phyloP scores from a whole-genome alignment of 2,113 vertebrate genomes.

The Anser brachyrhynchus region DNA sequence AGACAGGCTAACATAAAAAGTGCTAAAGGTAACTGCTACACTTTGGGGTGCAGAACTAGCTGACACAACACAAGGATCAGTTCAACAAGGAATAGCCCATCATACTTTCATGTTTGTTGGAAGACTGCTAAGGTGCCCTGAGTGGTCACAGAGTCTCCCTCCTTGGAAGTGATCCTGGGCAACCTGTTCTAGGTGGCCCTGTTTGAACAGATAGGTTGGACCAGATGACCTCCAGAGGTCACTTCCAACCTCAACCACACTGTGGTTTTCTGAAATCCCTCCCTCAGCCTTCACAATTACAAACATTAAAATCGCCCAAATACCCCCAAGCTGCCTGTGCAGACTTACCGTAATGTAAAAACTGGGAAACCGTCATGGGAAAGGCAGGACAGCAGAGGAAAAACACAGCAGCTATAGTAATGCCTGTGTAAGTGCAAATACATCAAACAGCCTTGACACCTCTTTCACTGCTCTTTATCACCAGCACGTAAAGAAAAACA shows the following conservation, averaged over 20 bases:
- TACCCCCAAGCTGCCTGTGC: background rate
- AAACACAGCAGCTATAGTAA: background rate
- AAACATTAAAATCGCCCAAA: background rate
- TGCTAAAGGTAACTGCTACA: rapidly evolving
- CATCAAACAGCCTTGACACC: background rate
- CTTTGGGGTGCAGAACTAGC: background rate
- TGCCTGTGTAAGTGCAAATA: background rate
- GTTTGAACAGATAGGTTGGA: too few species aligned
- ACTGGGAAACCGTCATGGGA: background rate
- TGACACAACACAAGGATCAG: background rate
- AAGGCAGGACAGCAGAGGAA: background rate
- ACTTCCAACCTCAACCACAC: too few species aligned
- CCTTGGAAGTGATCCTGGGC: too few species aligned
- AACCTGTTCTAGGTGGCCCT: too few species aligned
- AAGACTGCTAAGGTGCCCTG: background rate
- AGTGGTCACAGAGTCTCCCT: too few species aligned
- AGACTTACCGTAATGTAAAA: background rate
- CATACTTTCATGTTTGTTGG: background rate
- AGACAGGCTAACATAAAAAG: background rate
- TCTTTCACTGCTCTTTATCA: background rate
- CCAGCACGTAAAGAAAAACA: background rate
- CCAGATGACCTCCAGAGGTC: too few species aligned
- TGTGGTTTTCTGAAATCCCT: too few species aligned
- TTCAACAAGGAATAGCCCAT: background rate
- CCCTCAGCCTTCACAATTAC: background rate